Percentiles rank a stretch among this genome's conserved stretches.
Evolutionary conservation across 37 sponge, comb jelly and placozoan genomes (phyloP).

Genomic region (Cliona cf. orientalis): DNA sequence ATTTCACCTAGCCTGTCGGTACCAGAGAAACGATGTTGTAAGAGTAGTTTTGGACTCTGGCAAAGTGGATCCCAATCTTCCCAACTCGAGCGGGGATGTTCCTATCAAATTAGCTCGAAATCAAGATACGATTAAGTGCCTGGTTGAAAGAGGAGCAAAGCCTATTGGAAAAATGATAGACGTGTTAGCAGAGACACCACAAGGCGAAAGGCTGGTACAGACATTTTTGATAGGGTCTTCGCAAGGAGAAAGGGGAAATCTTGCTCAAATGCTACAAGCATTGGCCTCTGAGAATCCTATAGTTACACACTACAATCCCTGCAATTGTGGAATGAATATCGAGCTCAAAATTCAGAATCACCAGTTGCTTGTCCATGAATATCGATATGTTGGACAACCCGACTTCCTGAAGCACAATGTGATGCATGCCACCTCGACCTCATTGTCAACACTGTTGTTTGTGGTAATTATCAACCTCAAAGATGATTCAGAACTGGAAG

Average conservation of each 20-base stretch:
- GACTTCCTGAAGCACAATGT: slow-evolving; percentile 63
- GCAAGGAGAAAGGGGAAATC: slow-evolving; percentile 48
- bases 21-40: slow-evolving; percentile 17
- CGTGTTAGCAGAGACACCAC: not conserved
- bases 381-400: slow-evolving; percentile 41
- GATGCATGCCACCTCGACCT: slow-evolving; percentile 42
- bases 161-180: not conserved
- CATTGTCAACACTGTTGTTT: slow-evolving; percentile 26
- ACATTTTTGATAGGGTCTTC: slow-evolving; percentile 48
- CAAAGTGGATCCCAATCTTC: slow-evolving; percentile 25
- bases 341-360: too few species aligned
- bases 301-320: not conserved
- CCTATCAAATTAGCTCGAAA: slow-evolving; percentile 37
- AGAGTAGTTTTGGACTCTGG: slow-evolving; percentile 11
- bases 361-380: too few species aligned
- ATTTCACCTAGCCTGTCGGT: slow-evolving; percentile 36
- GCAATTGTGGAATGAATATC: slow-evolving; percentile 48
- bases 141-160: slow-evolving; percentile 39
- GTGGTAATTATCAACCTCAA: too few species aligned
- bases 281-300: not conserved
- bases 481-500: too few species aligned
- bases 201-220: slow-evolving; percentile 15
- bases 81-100: not conserved
- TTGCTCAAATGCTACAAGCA: slow-evolving; percentile 35
- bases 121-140: slow-evolving; percentile 22